Evolutionary conservation across 2,797 vertebrate species (phyloP).

Genomic region (Tenualosa thibaudeaui): DNA sequence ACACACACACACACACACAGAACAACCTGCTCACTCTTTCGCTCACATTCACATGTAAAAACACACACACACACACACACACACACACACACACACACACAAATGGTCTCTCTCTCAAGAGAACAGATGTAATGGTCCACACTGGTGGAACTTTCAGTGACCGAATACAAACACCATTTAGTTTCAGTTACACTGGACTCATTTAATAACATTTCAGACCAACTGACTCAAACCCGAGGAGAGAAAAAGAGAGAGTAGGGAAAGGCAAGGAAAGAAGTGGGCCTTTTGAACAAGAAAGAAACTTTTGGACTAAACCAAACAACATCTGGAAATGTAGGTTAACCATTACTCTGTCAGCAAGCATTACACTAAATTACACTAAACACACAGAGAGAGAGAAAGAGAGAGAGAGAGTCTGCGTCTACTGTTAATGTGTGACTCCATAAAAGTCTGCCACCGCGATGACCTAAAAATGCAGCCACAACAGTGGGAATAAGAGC

Average conservation of each 20-base stretch:
- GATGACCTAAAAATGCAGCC: background rate
- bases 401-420: background rate
- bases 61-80: background rate
- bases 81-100: background rate
- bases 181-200: background rate
- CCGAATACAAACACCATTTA: background rate
- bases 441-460: background rate
- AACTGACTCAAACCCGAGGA: background rate
- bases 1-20: background rate
- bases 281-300: background rate
- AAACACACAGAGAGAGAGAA: background rate
- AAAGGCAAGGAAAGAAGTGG: background rate
- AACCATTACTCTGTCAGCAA: background rate
- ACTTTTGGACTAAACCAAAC: background rate
- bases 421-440: background rate
- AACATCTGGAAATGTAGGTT: background rate
- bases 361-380: background rate
- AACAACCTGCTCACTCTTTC: too few relatives aligned
- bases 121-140: background rate
- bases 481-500: background rate
- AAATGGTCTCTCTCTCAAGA: background rate
- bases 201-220: background rate
- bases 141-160: background rate
- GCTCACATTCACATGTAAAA: background rate
- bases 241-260: background rate